Evolutionary conservation across 2,797 vertebrate species (phyloP), one percentile per base, ranked within the genome.

Genomic region (Dermochelys coriacea): DNA sequence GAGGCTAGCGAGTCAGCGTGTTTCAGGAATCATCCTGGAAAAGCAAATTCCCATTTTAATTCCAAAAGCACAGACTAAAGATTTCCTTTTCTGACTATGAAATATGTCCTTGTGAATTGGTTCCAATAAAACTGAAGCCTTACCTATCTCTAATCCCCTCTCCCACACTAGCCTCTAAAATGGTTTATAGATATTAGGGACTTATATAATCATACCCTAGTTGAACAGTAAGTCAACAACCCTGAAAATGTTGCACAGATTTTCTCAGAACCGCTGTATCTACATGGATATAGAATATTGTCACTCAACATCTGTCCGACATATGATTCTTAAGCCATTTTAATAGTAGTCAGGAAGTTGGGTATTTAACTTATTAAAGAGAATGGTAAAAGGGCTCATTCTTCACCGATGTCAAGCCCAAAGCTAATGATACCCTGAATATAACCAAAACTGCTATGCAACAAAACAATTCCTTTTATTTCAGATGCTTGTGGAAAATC

Each of bases 51-150:
- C 71, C 8, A 77, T 85, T 95, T 91, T 83, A 93, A 94, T 11
- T 27, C 61, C 80, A 19, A 89, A 93, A 87, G 45, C n/a, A 89
- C 80, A 51, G 77, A 87, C 86, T 45, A 75, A 75, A 47, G 6
- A 47, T 75, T 75, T 75, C n/a, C 78, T 91, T 84, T 91, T 90
- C 82, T 31, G 91, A 93, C 85, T 27, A 88, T 78, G 82, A 94
- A 82, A 15, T 21, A 92, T n/a, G 85, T 82, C 83, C 93, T 90
- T 90, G 83, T 59, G 74, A 93, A 57, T 90, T 74, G 88, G 81
- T 84, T 45, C 21, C 80, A 94, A 2, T 94, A 59, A 89, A 59
- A 90, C 78, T 41, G 90, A 64, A 74, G 57, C 88, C 87, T 64
- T 89, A 89, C 74, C 84, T 68, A 68, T 37, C 64, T 87, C 80